phyloP scores from a whole-genome alignment of 92 coral and sea anemone genomes.

The Epizoanthus fatuus region DNA sequence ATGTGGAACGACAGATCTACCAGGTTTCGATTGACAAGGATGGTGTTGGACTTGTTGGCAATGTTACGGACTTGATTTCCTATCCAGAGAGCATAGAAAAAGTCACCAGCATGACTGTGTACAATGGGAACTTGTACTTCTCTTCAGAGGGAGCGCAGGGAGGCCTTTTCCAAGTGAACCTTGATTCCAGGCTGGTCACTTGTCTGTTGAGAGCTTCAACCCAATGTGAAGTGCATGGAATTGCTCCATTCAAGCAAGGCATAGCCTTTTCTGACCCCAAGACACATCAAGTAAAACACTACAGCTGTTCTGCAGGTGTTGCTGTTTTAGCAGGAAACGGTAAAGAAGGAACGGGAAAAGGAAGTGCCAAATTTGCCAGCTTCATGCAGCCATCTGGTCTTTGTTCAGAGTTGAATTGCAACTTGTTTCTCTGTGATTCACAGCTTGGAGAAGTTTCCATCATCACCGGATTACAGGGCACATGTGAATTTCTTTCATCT shows the following conservation, averaged over 20 bases:
- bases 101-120: constrained; percentile 56
- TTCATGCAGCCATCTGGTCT: constrained; percentile 47
- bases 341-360: constrained; percentile 41
- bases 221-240: constrained; percentile 60
- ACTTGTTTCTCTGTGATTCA: constrained; percentile 61
- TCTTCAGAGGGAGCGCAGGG: constrained; percentile 67
- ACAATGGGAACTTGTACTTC: constrained; percentile 45
- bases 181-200: constrained; percentile 26
- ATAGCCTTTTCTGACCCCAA: constrained; percentile 65
- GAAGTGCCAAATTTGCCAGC: constrained; percentile 47
- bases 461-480: constrained; percentile 59
- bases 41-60: constrained; percentile 64
- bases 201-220: constrained; percentile 35
- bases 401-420: constrained; percentile 66
- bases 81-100: constrained; percentile 52
- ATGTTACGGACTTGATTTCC: constrained; percentile 45
- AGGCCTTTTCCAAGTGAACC: constrained; percentile 64
- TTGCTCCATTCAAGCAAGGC: constrained; percentile 60
- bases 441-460: constrained; percentile 62
- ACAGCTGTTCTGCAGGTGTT: constrained; percentile 54
- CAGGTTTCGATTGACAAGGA: constrained; percentile 61
- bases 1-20: constrained; percentile 47
- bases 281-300: constrained; percentile 60
- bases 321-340: constrained; percentile 63
- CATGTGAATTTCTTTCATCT: constrained; percentile 55